Evolutionary conservation across 2,888 invertebrate genomes (phyloP).

Genomic region (Kryphioiulus occultus): DNA sequence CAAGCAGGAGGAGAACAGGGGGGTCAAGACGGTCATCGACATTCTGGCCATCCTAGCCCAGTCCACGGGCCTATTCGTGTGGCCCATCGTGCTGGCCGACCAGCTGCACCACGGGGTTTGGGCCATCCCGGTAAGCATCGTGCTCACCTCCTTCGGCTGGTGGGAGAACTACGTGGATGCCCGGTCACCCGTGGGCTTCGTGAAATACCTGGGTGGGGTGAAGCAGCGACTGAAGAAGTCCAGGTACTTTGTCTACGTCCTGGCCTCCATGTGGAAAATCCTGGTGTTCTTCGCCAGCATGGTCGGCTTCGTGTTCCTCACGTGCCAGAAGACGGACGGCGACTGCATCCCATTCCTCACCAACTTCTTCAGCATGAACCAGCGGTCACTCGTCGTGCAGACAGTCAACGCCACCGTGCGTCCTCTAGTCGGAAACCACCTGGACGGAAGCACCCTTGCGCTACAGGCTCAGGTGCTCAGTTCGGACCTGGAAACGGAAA

Average conservation of each 20-base stretch:
- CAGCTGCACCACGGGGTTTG: constrained; percentile 66
- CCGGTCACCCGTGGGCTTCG: constrained; percentile 78
- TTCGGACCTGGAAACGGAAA: constrained; percentile 47
- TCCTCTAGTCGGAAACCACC: background rate
- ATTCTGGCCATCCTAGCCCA: constrained; percentile 86
- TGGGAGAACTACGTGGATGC: constrained; percentile 97
- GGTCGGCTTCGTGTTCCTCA: constrained; percentile 75
- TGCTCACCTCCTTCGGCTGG: constrained; percentile 92
- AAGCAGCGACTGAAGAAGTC: constrained; percentile 80
- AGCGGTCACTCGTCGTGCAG: constrained; percentile 28
- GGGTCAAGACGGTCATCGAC: constrained; percentile 67
- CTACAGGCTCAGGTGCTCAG: constrained; percentile 29
- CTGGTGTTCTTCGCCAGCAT: constrained; percentile 78
- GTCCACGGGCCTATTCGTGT: constrained; percentile 88
- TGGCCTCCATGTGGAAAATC: constrained; percentile 92
- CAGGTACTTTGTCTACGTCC: constrained; percentile 88
- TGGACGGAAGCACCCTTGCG: constrained; percentile 37
- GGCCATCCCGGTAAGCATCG: constrained; percentile 84
- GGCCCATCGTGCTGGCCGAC: constrained; percentile 72
- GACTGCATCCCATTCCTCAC: constrained; percentile 80
- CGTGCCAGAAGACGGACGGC: constrained; percentile 57
- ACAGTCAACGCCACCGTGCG: constrained; percentile 73
- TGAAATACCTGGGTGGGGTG: constrained; percentile 77
- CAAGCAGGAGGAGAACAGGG: constrained; percentile 70
- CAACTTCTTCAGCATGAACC: constrained; percentile 72